phyloP scores from a whole-genome alignment of 2,888 invertebrate species.

The Gasteruption jaculator region DNA sequence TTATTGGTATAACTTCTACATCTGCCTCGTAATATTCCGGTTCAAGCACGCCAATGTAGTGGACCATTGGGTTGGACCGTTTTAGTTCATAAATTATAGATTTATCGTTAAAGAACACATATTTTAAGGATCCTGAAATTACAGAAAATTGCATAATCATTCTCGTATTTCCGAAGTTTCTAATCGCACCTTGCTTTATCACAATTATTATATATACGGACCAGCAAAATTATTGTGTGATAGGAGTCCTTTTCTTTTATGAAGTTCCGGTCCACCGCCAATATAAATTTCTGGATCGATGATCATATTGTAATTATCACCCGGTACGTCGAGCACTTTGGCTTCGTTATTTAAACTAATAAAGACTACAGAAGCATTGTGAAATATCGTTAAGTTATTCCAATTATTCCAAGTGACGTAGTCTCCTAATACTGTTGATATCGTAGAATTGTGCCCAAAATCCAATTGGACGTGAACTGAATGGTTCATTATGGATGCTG shows the following conservation, averaged over 20 bases:
- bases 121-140: slow-evolving; percentile 82
- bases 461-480: slow-evolving; percentile 83
- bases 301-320: slow-evolving; percentile 68
- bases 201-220: slow-evolving; percentile 14
- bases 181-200: not conserved
- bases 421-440: slow-evolving; percentile 65
- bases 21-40: slow-evolving; percentile 81
- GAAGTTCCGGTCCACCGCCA: slow-evolving; percentile 79
- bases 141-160: slow-evolving; percentile 49
- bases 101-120: slow-evolving; percentile 89
- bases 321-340: slow-evolving; percentile 68
- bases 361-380: slow-evolving; percentile 69
- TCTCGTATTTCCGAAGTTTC: no score
- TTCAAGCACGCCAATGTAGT: slow-evolving; percentile 73
- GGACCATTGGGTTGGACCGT: slow-evolving; percentile 79
- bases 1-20: slow-evolving; percentile 84
- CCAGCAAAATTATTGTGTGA: slow-evolving; percentile 79
- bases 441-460: slow-evolving; percentile 74
- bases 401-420: slow-evolving; percentile 72
- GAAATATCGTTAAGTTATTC: slow-evolving; percentile 86
- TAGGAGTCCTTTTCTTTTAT: slow-evolving; percentile 76
- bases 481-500: slow-evolving; percentile 78
- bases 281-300: slow-evolving; percentile 94
- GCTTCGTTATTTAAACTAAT: slow-evolving; percentile 73
- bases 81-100: slow-evolving; percentile 86